Conservation (phyloP, 23 tunicate species). For the Clavelina lepadiformis region DNA sequence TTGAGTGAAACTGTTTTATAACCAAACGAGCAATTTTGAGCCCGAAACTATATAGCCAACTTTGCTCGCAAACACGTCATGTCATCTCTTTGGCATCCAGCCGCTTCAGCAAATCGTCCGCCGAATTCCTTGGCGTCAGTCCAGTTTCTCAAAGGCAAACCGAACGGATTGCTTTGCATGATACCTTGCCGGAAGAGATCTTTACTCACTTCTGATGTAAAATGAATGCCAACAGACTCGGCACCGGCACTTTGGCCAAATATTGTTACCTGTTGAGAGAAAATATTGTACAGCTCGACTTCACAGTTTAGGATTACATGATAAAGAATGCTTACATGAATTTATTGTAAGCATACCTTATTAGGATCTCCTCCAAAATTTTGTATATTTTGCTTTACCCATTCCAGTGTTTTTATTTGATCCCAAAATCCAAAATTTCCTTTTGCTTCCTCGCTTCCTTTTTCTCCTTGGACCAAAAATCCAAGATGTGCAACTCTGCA, state of each 20-base stretch:
- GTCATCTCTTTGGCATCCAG: conserved; percentile 32
- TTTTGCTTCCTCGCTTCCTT: conserved; percentile 34
- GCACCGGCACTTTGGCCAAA: conserved; percentile 93
- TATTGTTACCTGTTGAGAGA: conserved; percentile 84
- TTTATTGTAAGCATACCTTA: too few relatives aligned
- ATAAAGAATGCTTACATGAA: too few relatives aligned
- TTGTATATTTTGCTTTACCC: conserved; percentile 46
- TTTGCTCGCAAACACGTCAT: conserved; percentile 59
- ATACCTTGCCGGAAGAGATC: conserved; percentile 56
- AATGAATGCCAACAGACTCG: conserved; percentile 78
- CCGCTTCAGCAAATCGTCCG: conserved; percentile 42
- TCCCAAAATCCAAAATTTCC: conserved; percentile 78
- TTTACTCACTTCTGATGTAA: conserved; percentile 39
- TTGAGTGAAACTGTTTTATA: too few relatives aligned
- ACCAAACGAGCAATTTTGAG: too few relatives aligned
- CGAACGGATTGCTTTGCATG: conserved; percentile 87
- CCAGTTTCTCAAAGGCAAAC: conserved; percentile 56
- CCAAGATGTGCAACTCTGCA: conserved; percentile 76
- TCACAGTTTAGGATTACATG: too few relatives aligned
- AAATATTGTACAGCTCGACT: too few relatives aligned
- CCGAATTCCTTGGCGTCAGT: conserved; percentile 69
- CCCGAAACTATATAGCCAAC: too few relatives aligned
- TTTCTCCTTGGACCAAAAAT: conserved; percentile 60
- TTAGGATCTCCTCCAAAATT: conserved; percentile 68
- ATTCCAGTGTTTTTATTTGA: conserved; percentile 63